phyloP scores from a whole-genome alignment of 2,888 invertebrate species.

The Archips crataeganus region DNA sequence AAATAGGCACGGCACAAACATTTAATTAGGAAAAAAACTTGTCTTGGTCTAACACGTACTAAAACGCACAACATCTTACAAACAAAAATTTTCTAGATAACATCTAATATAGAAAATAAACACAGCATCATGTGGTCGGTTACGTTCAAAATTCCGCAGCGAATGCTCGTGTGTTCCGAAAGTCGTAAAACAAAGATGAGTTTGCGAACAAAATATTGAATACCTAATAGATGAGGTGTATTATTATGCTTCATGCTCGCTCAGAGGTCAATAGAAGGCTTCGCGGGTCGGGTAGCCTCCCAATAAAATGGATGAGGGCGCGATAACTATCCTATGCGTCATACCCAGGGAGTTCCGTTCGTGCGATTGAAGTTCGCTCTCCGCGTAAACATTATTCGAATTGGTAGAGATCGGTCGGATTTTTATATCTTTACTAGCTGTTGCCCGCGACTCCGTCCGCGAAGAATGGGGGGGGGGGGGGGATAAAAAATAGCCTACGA shows the following conservation, averaged over 20 bases:
- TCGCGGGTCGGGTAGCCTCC: constrained; percentile 29
- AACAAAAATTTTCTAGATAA: too few relatives aligned
- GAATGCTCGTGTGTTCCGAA: constrained; percentile 21
- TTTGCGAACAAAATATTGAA: constrained; percentile 40
- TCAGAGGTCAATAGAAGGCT: constrained; percentile 38
- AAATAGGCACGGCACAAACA: too few relatives aligned
- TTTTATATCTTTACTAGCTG: constrained; percentile 24
- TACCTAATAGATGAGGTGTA: constrained; percentile 38
- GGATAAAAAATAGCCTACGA: too few relatives aligned
- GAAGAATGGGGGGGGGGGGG: too few relatives aligned
- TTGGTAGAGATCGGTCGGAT: constrained; percentile 12
- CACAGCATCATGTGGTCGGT: not conserved
- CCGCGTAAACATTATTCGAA: constrained; percentile 24
- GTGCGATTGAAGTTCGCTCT: constrained; percentile 33
- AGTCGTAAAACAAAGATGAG: constrained; percentile 39
- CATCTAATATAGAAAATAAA: not conserved
- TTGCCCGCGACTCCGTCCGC: too few relatives aligned
- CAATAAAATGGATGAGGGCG: constrained; percentile 37
- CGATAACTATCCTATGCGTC: constrained; percentile 37
- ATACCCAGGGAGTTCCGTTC: constrained; percentile 12
- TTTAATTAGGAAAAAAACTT: too few relatives aligned
- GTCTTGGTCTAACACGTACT: not conserved
- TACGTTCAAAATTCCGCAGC: constrained; percentile 7
- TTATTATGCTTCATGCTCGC: constrained; percentile 35
- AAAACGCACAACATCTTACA: not conserved